These are phyloP conservation scores for Erinaceus europaeus DNA, from an alignment of 2,113 vertebrate species.

Conservation along the genomic window DNA sequence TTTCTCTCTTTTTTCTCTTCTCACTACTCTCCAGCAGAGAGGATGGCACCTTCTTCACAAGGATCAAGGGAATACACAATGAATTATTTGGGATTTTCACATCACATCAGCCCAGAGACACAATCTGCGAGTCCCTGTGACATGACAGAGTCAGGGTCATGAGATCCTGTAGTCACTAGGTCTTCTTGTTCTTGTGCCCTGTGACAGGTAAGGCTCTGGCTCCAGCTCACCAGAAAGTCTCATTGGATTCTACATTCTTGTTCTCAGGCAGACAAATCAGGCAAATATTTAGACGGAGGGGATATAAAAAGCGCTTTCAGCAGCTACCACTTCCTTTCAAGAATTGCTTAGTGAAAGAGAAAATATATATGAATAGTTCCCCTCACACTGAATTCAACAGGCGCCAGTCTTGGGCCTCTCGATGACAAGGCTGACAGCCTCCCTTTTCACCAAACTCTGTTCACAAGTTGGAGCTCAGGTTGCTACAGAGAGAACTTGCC, in stretches of 20 bases:
- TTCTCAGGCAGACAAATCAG: constrained; percentile 66
- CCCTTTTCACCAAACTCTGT: constrained; percentile 44
- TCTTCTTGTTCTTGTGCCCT: not conserved
- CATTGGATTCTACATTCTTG: constrained; percentile 59
- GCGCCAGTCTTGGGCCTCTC: constrained; percentile 39
- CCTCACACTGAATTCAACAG: constrained; percentile 70
- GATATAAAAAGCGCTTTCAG: constrained; percentile 76
- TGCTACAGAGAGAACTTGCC: constrained; percentile 42
- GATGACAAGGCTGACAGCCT: constrained; percentile 70
- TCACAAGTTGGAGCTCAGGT: constrained; percentile 36
- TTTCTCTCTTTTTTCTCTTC: not conserved
- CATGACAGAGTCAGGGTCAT: not conserved
- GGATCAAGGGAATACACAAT: not conserved
- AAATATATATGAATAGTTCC: constrained; percentile 77
- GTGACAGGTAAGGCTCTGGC: not conserved
- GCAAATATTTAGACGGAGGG: constrained; percentile 83
- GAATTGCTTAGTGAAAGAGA: constrained; percentile 73
- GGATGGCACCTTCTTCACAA: not conserved
- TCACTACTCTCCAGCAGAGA: not conserved
- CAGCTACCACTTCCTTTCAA: constrained; percentile 74
- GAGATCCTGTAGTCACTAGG: not conserved
- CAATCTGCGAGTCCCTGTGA: not conserved
- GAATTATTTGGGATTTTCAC: not conserved
- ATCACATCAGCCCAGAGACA: not conserved
- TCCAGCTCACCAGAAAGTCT: not conserved